Percentiles rank a stretch among this genome's conserved stretches.
Conservation (phyloP, 2,888 invertebrate species). For the Julus scanicus region DNA sequence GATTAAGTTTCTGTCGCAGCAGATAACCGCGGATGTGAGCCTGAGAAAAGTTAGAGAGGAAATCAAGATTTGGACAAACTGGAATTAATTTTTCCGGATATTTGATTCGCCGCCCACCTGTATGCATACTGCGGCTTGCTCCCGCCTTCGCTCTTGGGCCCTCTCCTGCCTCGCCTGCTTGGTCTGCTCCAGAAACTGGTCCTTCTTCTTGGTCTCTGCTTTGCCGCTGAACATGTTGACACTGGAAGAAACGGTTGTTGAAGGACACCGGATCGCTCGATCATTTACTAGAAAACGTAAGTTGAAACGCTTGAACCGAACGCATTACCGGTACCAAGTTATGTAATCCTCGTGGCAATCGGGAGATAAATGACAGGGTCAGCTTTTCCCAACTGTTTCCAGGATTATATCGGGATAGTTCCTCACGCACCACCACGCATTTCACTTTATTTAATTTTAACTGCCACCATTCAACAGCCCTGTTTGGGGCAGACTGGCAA, state of each 20-base stretch:
- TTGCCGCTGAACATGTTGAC: constrained; percentile 46
- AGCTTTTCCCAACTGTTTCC: too few relatives aligned
- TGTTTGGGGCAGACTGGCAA: too few relatives aligned
- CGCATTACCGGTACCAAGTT: too few relatives aligned
- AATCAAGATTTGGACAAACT: background rate
- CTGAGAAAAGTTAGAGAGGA: constrained; percentile 60
- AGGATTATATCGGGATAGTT: too few relatives aligned
- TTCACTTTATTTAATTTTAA: too few relatives aligned
- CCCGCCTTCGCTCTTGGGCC: constrained; percentile 83
- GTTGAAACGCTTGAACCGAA: background rate
- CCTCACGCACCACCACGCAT: too few relatives aligned
- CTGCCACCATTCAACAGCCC: too few relatives aligned
- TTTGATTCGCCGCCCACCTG: constrained; percentile 70
- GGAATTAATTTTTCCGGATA: constrained; percentile 34
- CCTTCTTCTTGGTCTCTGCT: constrained; percentile 69
- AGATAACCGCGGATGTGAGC: constrained; percentile 63
- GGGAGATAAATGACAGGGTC: too few relatives aligned
- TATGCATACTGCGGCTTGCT: constrained; percentile 78
- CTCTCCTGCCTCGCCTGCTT: constrained; percentile 91
- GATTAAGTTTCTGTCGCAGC: constrained; percentile 61
- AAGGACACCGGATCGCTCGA: background rate
- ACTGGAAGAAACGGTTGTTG: background rate
- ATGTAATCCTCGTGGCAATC: too few relatives aligned
- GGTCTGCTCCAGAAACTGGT: constrained; percentile 86
- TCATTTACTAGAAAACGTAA: background rate